Percentiles rank a stretch among this genome's conserved stretches.
Conservation (phyloP, 2,797 vertebrate species). For the Gymnothorax reevesii region DNA sequence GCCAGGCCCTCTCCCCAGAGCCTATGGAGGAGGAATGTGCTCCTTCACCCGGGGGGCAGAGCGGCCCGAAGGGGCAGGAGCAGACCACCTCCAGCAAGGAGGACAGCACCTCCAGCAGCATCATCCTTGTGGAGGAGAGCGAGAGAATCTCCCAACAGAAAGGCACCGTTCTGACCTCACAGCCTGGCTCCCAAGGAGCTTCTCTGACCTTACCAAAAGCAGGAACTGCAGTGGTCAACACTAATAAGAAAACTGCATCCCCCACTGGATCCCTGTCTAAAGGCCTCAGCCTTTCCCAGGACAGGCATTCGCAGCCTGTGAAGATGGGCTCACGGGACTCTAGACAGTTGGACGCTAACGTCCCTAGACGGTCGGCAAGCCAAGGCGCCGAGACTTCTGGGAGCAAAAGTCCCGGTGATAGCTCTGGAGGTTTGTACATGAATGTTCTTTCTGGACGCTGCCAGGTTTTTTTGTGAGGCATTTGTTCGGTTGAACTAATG, state of each 20-base stretch:
- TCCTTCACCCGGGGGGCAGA: not conserved
- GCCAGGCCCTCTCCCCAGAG: conserved; percentile 41
- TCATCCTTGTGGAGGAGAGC: conserved; percentile 55
- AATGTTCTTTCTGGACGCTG: not conserved
- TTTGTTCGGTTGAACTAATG: not conserved
- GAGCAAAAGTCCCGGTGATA: conserved; percentile 79
- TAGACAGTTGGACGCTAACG: conserved; percentile 31
- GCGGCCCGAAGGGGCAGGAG: not conserved
- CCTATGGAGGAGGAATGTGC: conserved; percentile 60
- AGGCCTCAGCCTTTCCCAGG: conserved; percentile 24
- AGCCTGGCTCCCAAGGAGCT: not conserved
- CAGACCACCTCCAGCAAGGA: conserved; percentile 19
- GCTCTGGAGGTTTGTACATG: conserved; percentile 78
- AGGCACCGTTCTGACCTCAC: conserved; percentile 40
- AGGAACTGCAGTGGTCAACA: not conserved
- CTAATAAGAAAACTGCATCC: conserved; percentile 31
- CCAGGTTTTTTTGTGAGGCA: not conserved
- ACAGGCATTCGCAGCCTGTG: conserved; percentile 51
- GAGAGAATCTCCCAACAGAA: conserved; percentile 47
- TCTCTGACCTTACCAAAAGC: conserved; percentile 41
- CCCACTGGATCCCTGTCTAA: conserved; percentile 46
- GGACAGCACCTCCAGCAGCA: conserved; percentile 35
- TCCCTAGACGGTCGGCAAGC: conserved; percentile 24
- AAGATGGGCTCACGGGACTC: conserved; percentile 17
- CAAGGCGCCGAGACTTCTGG: conserved; percentile 50